phyloP scores from a whole-genome alignment of 2,888 invertebrate genomes.

The Apoda limacodes region DNA sequence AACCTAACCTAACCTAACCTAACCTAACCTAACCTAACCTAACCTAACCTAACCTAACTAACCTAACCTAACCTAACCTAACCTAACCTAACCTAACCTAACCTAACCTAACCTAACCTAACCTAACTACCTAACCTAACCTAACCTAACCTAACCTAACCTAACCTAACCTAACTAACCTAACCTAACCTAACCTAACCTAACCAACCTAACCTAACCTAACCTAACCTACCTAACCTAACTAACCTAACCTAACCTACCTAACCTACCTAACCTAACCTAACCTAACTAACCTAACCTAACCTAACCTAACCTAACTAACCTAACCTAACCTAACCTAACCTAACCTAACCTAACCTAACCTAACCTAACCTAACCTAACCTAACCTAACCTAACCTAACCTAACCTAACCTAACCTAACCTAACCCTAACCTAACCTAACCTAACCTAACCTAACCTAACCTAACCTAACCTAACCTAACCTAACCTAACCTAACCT shows the following conservation, averaged over 20 bases:
- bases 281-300: conserved; percentile 17
- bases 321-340: conserved; percentile 14
- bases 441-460: conserved; percentile 18
- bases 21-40: conserved; percentile 19
- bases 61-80: conserved; percentile 18
- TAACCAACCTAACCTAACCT: conserved; percentile 8
- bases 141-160: conserved; percentile 21
- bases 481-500: conserved; percentile 9
- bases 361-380: conserved; percentile 11
- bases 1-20: conserved; percentile 21
- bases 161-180: conserved; percentile 22
- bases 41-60: conserved; percentile 22
- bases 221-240: conserved; percentile 19
- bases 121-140: conserved; percentile 23
- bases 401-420: conserved; percentile 15
- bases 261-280: conserved; percentile 19
- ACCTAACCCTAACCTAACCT: conserved; percentile 17
- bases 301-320: conserved; percentile 18
- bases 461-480: conserved; percentile 18
- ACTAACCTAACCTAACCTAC: conserved; percentile 20
- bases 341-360: conserved; percentile 11
- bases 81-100: conserved; percentile 20
- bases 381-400: conserved; percentile 7
- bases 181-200: conserved; percentile 19
- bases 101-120: conserved; percentile 18